Evolutionary conservation across 2,888 invertebrate species (phyloP), one percentile per base, ranked within the genome.

Genomic region (Sphaerophoria taeniata): DNA sequence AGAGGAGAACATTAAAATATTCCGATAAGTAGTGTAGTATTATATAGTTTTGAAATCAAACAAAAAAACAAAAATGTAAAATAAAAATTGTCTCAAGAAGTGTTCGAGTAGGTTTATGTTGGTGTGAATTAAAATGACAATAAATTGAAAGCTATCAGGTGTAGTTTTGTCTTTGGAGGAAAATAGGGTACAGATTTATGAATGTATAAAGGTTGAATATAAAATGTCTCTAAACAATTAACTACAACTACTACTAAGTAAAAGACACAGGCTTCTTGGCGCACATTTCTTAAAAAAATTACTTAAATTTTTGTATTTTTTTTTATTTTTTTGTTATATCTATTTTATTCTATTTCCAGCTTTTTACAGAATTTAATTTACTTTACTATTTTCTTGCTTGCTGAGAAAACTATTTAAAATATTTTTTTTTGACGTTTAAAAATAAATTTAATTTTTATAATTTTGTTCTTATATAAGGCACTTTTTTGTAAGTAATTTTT

Each of bases 201-300:
- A 76, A 55, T 61, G 43, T 87, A 69, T 63, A n/a, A n/a, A n/a
- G n/a, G n/a, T n/a, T 49, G 36, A n/a, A n/a, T n/a, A n/a, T n/a
- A n/a, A n/a, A n/a, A n/a, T 31, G 61, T 60, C 39, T 49, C 79
- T 86, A 80, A 83, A 87, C 81, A 87, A 82, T 82, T 74, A 73
- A 82, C 79, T 80, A 87, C 88, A 86, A 88, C 87, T 88, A 88
- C 89, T 88, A 89, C 89, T 87, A 89, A 88, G 88, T 88, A 88
- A 87, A 88, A 88, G 87, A 84, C 87, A 87, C 87, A 87, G 87
- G 88, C 87, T 87, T 77, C 76, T 80, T 84, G 87, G 85, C 80
- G 78, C 81, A 83, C 67, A 84, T 76, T 84, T 83, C 87, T 87
- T 76, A n/a, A n/a, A 85, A 78, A 72, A 74, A 72, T 82, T 82